Base-by-base conservation (phyloP, 2,113 vertebrate species). In the Rousettus leschenaultii region DNA sequence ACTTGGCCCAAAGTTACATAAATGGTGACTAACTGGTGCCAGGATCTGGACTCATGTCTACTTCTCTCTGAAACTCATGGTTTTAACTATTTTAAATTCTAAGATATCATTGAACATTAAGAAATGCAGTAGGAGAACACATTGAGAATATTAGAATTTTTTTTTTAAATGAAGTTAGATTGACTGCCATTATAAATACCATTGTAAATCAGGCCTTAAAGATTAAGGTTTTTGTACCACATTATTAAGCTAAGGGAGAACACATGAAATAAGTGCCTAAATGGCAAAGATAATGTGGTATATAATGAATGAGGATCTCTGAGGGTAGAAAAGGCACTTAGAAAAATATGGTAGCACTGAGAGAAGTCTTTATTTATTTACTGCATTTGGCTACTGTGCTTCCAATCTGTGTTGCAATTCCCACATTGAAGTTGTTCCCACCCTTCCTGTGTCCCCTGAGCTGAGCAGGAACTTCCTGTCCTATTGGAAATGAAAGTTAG, bases 401-500 rank as follows among this genome's bases (percentile, higher is more conserved):
- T 84, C 53, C 65, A 96, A 0, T 78, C 71, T 77, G 84, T 8
- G 74, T 43, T 94, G 75, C 84, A 90, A 53, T 97, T 97, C 96
- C 97, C 97, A 92, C 95, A 92, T 1, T 6, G 63, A 97, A 84
- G 91, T 89, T 85, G 95, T 87, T 86, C 96, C 97, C 97, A 97
- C 97, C 97, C 97, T 97, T 98, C 97, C 97, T 97, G 97, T 97
- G 97, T 98, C 96, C 96, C 96, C 53, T 82, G 94, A 97, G 96
- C 90, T 89, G 75, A 97, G 87, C 96, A 97, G 96, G 95, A 96
- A 94, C 96, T 97, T 98, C 97, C 97, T 97, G 96, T 97, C 92
- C 94, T 61, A 4, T 95, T 97, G 95, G 94, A 97, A 97, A 97
- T 95, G 97, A 97, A 96, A 97, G 94, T 95, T 71, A 85, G 94